Evolutionary conservation across 2,113 vertebrate genomes (phyloP).

Genomic region (Myotis davidii): DNA sequence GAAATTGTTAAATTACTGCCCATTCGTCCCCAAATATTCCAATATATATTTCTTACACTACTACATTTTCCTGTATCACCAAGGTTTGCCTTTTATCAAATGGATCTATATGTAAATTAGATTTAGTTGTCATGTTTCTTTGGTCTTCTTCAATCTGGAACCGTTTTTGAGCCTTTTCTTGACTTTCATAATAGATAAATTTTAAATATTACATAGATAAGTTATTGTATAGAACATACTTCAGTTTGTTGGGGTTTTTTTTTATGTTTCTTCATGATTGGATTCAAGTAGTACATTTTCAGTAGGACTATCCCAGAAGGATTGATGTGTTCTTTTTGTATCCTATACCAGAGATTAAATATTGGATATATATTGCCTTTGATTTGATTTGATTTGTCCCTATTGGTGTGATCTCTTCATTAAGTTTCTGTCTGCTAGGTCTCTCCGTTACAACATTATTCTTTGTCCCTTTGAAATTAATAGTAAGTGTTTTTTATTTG

Average conservation of each 20-base stretch:
- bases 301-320: not conserved
- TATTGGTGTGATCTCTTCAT: not conserved
- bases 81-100: not conserved
- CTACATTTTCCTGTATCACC: not conserved
- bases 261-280: slow-evolving; percentile 13
- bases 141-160: not conserved
- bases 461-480: slow-evolving; percentile 18
- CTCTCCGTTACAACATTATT: not conserved
- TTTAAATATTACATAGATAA: not conserved
- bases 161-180: not conserved
- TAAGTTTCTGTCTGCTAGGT: slow-evolving; percentile 10
- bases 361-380: not conserved
- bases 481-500: not conserved
- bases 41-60: not conserved
- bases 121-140: not conserved
- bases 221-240: not conserved
- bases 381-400: not conserved
- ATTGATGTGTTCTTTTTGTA: not conserved
- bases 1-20: not conserved
- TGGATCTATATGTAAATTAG: not conserved
- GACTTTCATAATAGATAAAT: not conserved
- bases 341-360: not conserved
- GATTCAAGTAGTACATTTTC: not conserved
- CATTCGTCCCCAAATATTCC: not conserved
- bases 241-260: not conserved